These are phyloP conservation scores for Gryllus bimaculatus DNA, from an alignment of 1,140 invertebrate species.

Conservation along the genomic window DNA sequence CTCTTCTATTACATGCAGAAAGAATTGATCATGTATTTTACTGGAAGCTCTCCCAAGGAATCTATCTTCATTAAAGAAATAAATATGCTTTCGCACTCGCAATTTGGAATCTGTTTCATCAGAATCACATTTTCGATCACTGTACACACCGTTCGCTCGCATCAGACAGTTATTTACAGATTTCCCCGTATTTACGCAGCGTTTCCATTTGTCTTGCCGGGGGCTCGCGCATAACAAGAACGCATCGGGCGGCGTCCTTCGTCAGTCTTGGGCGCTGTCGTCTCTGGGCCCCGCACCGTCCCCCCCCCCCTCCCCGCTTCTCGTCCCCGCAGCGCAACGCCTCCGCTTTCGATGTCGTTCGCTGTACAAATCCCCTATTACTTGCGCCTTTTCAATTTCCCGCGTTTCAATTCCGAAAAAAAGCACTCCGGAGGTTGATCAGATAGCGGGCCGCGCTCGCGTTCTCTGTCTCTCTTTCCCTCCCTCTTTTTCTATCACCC, in stretches of 20 bases:
- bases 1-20: too few species aligned
- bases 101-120: too few species aligned
- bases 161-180: neutral
- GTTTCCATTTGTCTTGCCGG: neutral
- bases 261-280: neutral
- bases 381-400: constrained; percentile 30
- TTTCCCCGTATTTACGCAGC: neutral
- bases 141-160: too few species aligned
- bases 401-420: constrained; percentile 30
- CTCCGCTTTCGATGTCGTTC: constrained; percentile 7
- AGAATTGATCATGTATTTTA: too few species aligned
- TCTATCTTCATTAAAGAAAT: too few species aligned
- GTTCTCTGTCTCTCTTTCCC: neutral
- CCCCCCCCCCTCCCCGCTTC: neutral
- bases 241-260: neutral
- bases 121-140: too few species aligned
- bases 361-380: constrained; percentile 10
- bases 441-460: constrained; percentile 14
- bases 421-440: constrained; percentile 26
- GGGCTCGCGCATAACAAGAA: neutral
- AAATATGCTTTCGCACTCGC: too few species aligned
- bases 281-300: neutral
- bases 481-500: neutral
- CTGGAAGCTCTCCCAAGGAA: too few species aligned
- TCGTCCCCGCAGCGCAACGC: neutral